phyloP scores from a whole-genome alignment of 2,888 invertebrate genomes.

The Ephialtes manifestator region DNA sequence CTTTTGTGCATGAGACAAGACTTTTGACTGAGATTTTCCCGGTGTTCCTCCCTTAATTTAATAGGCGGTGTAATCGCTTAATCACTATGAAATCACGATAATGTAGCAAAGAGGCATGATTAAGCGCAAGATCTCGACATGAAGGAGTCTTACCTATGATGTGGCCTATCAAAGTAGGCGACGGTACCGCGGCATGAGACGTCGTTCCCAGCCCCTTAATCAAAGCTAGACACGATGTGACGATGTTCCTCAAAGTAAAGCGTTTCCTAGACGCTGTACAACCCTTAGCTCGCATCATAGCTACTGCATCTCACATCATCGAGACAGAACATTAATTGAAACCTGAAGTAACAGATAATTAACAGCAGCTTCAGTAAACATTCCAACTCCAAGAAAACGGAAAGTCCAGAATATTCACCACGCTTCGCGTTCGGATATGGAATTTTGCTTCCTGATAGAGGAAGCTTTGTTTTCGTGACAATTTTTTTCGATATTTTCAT shows the following conservation, averaged over 20 bases:
- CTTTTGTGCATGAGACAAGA: too few relatives aligned
- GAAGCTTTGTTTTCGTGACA: too few relatives aligned
- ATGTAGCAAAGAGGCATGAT: slow-evolving; percentile 48
- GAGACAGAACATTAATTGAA: slow-evolving; percentile 17
- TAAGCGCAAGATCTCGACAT: not conserved
- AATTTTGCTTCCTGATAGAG: too few relatives aligned
- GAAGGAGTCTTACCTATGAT: slow-evolving; percentile 72
- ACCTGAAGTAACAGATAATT: slow-evolving; percentile 16
- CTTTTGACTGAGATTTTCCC: too few relatives aligned
- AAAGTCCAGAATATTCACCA: not conserved
- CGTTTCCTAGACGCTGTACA: slow-evolving; percentile 6
- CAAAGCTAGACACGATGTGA: slow-evolving; percentile 41
- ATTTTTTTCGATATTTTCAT: too few relatives aligned
- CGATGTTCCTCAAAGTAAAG: slow-evolving; percentile 51
- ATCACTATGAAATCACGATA: slow-evolving; percentile 74
- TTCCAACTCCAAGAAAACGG: not conserved
- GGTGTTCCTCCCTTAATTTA: not conserved
- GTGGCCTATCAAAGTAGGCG: slow-evolving; percentile 72
- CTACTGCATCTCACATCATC: not conserved
- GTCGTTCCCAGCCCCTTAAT: slow-evolving; percentile 43
- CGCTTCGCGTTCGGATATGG: too few relatives aligned
- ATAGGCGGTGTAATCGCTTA: slow-evolving; percentile 66
- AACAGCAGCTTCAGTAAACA: not conserved
- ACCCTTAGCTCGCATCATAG: not conserved
- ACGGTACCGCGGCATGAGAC: not conserved